phyloP scores from a whole-genome alignment of 2,113 vertebrate species.

The Pelecanoides urinatrix region DNA sequence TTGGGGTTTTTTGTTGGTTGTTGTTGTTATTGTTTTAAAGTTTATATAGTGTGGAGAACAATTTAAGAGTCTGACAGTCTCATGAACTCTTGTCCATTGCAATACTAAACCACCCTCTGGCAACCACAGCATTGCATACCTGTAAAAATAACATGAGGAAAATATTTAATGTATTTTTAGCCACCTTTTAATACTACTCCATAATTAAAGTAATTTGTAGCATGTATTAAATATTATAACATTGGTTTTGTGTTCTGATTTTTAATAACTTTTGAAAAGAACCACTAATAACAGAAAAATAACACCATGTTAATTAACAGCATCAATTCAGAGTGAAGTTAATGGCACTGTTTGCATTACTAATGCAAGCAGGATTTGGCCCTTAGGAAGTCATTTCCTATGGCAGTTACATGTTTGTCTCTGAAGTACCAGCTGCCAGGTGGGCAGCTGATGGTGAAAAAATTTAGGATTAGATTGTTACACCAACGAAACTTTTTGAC shows the following conservation, averaged over 20 bases:
- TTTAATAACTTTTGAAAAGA: constrained; percentile 50
- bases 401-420: neutral
- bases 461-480: neutral
- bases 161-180: constrained; percentile 40
- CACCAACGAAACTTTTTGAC: neutral
- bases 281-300: constrained; percentile 46
- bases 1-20: neutral
- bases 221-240: constrained; percentile 24
- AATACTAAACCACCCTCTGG: neutral
- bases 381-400: constrained; percentile 29
- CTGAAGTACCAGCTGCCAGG: neutral
- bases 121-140: neutral
- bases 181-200: constrained; percentile 10
- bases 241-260: constrained; percentile 14
- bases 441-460: neutral
- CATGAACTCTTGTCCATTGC: neutral
- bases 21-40: neutral
- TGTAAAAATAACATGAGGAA: neutral
- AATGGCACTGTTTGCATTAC: constrained; percentile 5
- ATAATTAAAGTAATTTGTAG: constrained; percentile 64
- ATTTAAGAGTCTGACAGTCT: neutral
- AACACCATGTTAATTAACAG: constrained; percentile 36
- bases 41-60: neutral
- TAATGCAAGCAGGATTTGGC: constrained; percentile 24
- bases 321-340: constrained; percentile 51